Conservation (phyloP, 2,888 invertebrate genomes). For the Sarcophaga carnaria region DNA sequence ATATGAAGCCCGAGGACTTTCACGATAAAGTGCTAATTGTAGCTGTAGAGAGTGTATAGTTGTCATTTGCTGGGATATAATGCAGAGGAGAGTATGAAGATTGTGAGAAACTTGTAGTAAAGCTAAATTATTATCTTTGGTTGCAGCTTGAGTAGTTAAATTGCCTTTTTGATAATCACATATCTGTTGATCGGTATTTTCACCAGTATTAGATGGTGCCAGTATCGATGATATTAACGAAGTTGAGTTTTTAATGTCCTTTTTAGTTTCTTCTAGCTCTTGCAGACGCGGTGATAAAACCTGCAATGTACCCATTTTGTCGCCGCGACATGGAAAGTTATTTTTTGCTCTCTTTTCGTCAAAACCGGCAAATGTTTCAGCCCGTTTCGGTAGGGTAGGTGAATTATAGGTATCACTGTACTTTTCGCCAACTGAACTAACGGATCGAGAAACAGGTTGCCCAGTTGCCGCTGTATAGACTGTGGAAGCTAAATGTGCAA, state of each 20-base stretch:
- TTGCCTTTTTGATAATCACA: slow-evolving; percentile 27
- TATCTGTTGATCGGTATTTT: slow-evolving; percentile 6
- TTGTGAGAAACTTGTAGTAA: slow-evolving; percentile 93
- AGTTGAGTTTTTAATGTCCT: slow-evolving; percentile 73
- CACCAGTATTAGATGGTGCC: slow-evolving; percentile 21
- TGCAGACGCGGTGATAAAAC: slow-evolving; percentile 76
- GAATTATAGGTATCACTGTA: slow-evolving; percentile 93
- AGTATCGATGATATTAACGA: slow-evolving; percentile 57
- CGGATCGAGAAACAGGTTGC: slow-evolving; percentile 92
- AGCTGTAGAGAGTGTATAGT: slow-evolving; percentile 90
- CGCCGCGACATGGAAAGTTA: slow-evolving; percentile 82
- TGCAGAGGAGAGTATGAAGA: slow-evolving; percentile 92
- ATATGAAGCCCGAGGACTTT: slow-evolving; percentile 83
- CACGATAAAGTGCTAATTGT: slow-evolving; percentile 88
- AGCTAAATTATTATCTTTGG: slow-evolving; percentile 83
- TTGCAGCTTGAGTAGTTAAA: slow-evolving; percentile 26
- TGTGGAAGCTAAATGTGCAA: slow-evolving; percentile 88
- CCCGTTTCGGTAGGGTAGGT: slow-evolving; percentile 93
- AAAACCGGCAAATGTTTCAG: slow-evolving; percentile 98
- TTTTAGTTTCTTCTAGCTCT: slow-evolving; percentile 77
- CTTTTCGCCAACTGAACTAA: slow-evolving; percentile 96
- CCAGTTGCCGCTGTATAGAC: slow-evolving; percentile 86
- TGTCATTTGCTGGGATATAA: slow-evolving; percentile 94
- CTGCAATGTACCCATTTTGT: slow-evolving; percentile 81
- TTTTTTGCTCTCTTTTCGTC: slow-evolving; percentile 84